Evolutionary conservation across 2,113 vertebrate genomes (phyloP), one percentile per base, ranked within the genome.

Genomic region (Indicator indicator): DNA sequence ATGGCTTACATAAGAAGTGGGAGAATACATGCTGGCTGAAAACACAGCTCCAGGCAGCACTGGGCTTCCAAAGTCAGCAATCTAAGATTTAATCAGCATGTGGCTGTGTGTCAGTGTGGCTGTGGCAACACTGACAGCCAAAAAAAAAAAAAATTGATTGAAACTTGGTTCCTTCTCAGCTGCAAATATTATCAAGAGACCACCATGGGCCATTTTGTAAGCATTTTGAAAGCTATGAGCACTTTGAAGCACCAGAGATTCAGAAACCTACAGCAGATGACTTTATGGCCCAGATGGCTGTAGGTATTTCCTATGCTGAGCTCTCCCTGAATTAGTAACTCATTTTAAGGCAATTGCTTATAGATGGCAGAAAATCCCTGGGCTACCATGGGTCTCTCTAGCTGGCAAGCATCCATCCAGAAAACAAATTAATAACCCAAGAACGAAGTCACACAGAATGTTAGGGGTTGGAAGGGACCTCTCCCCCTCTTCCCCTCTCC

Each of bases 1-100:
- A 59, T 42, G 90, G 81, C 86, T 95, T 93, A 59, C 32, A 63
- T 89, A 93, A 93, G 65, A 86, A 74, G 32, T 55, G 46, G 79
- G 94, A 73, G 68, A 75, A 88, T 76, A 63, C 21, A 28, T 10
- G 10, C 11, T 42, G 65, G 40, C 42, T 87, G 63, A 73, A 94
- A 93, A 56, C 63, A 44, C 42, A 85, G 63, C 36, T 91, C 5
- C 4, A 85, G 83, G 50, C 19, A 83, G 30, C 28, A 23, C 1
- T 86, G 67, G 12, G 32, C 54, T 89, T 94, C 78, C 82, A 32
- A 76, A 75, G 38, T 60, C 64, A 68, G 64, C 85, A 83, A 88
- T 71, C 56, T 52, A 23, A 32, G 42, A 85, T 68, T 91, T 89
- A 74, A 89, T 89, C 60, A 68, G 52, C 48, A 33, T n/a, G 55